Base-by-base conservation (phyloP, 2,888 invertebrate genomes). In the Sinohyriopsis cumingii region DNA sequence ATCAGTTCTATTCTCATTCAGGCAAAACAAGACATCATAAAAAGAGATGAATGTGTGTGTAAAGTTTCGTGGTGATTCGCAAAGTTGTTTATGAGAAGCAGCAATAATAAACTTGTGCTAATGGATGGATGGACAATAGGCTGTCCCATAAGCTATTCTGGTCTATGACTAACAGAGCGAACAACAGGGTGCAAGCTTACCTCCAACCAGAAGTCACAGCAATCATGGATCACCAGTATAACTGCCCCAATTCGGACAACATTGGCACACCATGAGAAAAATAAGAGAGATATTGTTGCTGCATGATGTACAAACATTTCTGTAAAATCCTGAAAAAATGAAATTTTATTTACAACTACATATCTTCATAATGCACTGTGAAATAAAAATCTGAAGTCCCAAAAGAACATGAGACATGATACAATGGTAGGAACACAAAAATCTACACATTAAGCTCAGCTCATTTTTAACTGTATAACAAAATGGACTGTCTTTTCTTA, bases 261-360 rank as follows among this genome's bases (percentile, higher is more conserved):
- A 91, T 98, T 99, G 90, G 95, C 95, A 9, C 96, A 93, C 97
- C 98, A 99, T 77, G 98, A 98, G 89, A 98, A 94, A 69, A 93
- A 94, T 91, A 99, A 93, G 75, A 99, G 92, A 60, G 94, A 91
- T 81, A 99, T 94, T 59, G 99, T 98, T 28, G 96, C 96, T 87
- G 97, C 93, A 90, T 99, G 99, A 91, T 99, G 99, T 68, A 97
- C 92, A 91, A 99, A 97, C 97, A 99, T 99, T 92, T 98, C 97
- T 95, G 96, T 96, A 91, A 99, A 98, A 82, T 92, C 91, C 91
- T 91, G 82, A 57, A 85, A 87, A 45, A 57, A 55, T 59, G 57
- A 64, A 53, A 22, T 45, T 45, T 45, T 45, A 12, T 15, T 45
- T 15, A 45, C 3, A 15, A 45, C 45, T 15, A 15, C 7, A 22